These are phyloP conservation scores for Linnaemya tessellans DNA, from an alignment of 2,888 invertebrate genomes.

Conservation along the genomic window DNA sequence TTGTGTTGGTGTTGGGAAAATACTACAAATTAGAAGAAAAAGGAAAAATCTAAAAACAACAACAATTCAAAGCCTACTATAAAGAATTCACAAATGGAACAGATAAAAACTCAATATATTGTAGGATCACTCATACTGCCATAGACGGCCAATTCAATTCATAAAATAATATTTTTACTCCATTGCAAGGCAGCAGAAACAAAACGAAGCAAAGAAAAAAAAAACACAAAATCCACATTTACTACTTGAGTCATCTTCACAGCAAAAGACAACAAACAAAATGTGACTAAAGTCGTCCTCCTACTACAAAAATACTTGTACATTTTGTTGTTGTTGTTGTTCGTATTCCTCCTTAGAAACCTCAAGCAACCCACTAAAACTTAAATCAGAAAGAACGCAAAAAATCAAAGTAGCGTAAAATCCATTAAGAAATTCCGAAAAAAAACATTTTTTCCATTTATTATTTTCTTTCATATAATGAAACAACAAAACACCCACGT, in stretches of 20 bases:
- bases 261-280: neutral
- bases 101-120: neutral
- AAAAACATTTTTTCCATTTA: neutral
- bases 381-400: constrained; percentile 6
- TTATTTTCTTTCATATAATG: constrained; percentile 27
- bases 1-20: constrained; percentile 43
- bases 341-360: neutral
- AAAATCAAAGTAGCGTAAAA: constrained; percentile 79
- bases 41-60: neutral
- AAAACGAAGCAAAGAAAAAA: neutral
- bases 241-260: constrained; percentile 48
- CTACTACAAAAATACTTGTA: constrained; percentile 22
- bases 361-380: constrained; percentile 5
- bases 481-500: constrained; percentile 69
- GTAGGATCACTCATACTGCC: constrained; percentile 17
- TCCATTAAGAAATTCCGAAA: constrained; percentile 77
- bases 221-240: neutral
- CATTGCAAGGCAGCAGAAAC: constrained; percentile 15
- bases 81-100: neutral
- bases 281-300: constrained; percentile 21
- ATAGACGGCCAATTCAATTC: constrained; percentile 27
- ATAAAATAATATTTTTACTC: constrained; percentile 50
- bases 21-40: neutral
- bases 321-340: neutral
- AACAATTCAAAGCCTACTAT: constrained; percentile 29